Base-by-base conservation (phyloP, 2,113 vertebrate genomes). In the Grammomys surdaster region DNA sequence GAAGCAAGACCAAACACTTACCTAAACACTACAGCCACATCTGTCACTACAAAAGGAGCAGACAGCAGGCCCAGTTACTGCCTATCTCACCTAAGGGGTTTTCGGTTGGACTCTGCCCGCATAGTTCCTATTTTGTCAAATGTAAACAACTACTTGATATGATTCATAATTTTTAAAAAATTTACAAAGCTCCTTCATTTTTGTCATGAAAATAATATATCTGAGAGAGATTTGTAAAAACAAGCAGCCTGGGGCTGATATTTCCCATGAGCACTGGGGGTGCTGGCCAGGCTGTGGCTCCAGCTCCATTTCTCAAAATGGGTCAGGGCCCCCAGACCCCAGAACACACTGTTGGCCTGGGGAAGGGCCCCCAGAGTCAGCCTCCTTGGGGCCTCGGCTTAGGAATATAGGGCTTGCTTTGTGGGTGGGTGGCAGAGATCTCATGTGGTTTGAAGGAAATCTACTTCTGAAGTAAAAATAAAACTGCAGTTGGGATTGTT, bases 121-220 rank as follows among this genome's bases (percentile, higher is more conserved):
- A 84, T 97, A 96, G 91, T 95, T 98, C 75, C 97, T 98, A 97
- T 98, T 98, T 97, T 96, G 97, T 96, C 81, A 93, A 96, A 96
- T 97, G 97, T 97, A 98, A 99, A 98, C 10, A 0, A 95, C 98
- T 98, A 98, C 94, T 96, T 98, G 97, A 98, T 97, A 98, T 96
- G 98, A 98, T 97, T 98, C 97, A 97, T 97, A 96, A 97, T 97
- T 97, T 98, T 98, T 40, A 48, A 91, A 96, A 80, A 56, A 89
- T 98, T 98, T 98, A 98, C 98, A 98, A 98, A 98, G 98, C 97
- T 98, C 98, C 98, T 98, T 98, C 98, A 98, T 98, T 92, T 97
- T 97, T 97, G 98, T 98, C 98, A 96, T 97, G 98, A 98, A 98
- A 98, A 97, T 97, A 98, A 96, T 97, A 97, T 94, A 97, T 95